phyloP scores from a whole-genome alignment of 2,797 vertebrate genomes.

The Lepilemur septentrionalis region DNA sequence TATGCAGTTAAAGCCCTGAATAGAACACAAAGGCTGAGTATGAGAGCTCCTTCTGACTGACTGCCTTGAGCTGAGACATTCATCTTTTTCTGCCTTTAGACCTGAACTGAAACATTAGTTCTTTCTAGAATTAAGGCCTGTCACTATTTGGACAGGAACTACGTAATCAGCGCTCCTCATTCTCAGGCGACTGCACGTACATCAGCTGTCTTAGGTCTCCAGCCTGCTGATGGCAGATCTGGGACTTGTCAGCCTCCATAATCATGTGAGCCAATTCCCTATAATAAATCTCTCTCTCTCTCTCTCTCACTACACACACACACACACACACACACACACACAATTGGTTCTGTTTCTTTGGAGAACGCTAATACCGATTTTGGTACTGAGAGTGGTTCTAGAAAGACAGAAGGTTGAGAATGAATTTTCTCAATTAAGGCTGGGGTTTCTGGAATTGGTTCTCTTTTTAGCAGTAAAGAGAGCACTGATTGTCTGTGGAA shows the following conservation, averaged over 20 bases:
- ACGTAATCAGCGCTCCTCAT: background rate
- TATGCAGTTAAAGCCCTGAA: background rate
- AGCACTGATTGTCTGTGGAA: background rate
- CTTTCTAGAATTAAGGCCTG: background rate
- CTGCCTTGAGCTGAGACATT: background rate
- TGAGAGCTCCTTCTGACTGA: background rate
- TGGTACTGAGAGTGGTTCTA: background rate
- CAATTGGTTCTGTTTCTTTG: background rate
- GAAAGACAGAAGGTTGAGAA: background rate
- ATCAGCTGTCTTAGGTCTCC: background rate
- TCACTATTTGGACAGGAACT: background rate
- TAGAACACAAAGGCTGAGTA: background rate
- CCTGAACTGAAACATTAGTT: background rate
- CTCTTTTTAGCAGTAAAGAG: background rate
- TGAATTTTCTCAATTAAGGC: background rate
- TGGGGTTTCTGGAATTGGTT: background rate
- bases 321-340: background rate
- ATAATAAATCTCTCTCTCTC: background rate
- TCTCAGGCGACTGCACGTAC: background rate
- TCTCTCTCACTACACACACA: background rate
- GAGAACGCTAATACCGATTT: background rate
- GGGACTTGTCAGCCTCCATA: background rate
- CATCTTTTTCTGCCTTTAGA: background rate
- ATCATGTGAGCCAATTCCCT: background rate
- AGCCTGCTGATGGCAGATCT: background rate